Conservation (phyloP, 2,797 vertebrate species). For the Sternotherus odoratus region DNA sequence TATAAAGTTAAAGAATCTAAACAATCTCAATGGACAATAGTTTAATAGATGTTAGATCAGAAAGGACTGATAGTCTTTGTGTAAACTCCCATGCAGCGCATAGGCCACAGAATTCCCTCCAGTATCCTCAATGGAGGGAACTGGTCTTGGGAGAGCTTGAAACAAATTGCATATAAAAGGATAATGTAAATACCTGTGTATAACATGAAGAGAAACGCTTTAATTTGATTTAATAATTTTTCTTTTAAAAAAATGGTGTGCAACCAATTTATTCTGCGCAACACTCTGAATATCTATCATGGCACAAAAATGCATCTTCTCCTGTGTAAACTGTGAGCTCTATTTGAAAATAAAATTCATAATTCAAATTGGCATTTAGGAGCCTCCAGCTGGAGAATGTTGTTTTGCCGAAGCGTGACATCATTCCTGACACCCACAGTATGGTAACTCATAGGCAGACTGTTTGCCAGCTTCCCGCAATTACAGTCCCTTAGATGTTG, state of each 20-base stretch:
- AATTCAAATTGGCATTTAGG: conserved; percentile 66
- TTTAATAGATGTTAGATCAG: not conserved
- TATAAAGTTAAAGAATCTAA: not conserved
- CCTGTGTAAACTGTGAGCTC: conserved; percentile 50
- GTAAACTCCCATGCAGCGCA: not conserved
- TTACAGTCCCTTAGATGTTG: conserved; percentile 54
- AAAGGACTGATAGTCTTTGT: not conserved
- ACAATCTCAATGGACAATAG: not conserved
- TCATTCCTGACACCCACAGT: conserved; percentile 65
- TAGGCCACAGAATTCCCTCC: not conserved
- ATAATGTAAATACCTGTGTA: not conserved
- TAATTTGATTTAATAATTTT: not conserved
- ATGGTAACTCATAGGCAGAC: conserved; percentile 50
- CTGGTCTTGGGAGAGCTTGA: not conserved
- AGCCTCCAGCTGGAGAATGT: conserved; percentile 69
- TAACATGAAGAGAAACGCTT: not conserved
- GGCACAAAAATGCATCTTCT: not conserved
- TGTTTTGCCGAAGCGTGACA: conserved; percentile 61
- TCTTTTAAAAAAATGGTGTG: not conserved
- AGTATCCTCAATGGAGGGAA: not conserved
- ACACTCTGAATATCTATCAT: not conserved
- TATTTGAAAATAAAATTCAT: conserved; percentile 67
- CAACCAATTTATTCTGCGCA: not conserved
- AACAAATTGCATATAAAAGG: not conserved
- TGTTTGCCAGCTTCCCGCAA: conserved; percentile 13